phyloP scores from a whole-genome alignment of 2,888 invertebrate genomes.

The Lasioglossum zephyrum region DNA sequence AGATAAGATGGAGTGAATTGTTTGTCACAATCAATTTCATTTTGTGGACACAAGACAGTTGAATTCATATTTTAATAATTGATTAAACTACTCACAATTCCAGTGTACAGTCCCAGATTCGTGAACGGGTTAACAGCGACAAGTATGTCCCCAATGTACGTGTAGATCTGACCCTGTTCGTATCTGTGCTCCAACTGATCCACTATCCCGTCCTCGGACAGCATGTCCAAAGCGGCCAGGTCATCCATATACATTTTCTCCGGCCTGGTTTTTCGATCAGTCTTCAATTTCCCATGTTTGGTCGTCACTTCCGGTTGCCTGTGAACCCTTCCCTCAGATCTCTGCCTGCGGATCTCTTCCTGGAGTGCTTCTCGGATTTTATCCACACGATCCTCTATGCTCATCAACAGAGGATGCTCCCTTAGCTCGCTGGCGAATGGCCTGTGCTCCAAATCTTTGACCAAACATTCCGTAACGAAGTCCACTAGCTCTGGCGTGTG shows the following conservation, averaged over 20 bases:
- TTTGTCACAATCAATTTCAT: neutral
- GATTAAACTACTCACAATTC: constrained; percentile 86
- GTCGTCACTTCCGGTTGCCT: constrained; percentile 91
- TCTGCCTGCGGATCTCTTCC: constrained; percentile 87
- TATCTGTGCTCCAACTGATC: constrained; percentile 90
- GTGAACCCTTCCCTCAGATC: constrained; percentile 86
- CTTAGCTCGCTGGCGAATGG: constrained; percentile 90
- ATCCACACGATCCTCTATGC: constrained; percentile 86
- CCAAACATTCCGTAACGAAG: constrained; percentile 89
- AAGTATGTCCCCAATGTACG: constrained; percentile 93
- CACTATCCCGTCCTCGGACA: constrained; percentile 90
- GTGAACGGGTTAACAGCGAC: constrained; percentile 93
- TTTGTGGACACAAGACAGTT: neutral
- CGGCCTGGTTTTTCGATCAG: constrained; percentile 89
- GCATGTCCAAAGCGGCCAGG: constrained; percentile 89
- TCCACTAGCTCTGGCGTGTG: constrained; percentile 88
- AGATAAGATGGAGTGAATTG: constrained; percentile 26
- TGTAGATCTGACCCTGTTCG: constrained; percentile 90
- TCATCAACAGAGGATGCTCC: constrained; percentile 89
- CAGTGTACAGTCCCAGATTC: constrained; percentile 90
- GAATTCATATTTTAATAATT: neutral
- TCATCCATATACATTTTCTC: constrained; percentile 91
- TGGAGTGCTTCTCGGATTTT: constrained; percentile 87
- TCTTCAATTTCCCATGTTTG: constrained; percentile 92
- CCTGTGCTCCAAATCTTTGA: constrained; percentile 92